Percentiles rank a stretch among this genome's conserved stretches.
phyloP scores from a whole-genome alignment of 2,797 vertebrate genomes.

The Acipenser oxyrinchus region DNA sequence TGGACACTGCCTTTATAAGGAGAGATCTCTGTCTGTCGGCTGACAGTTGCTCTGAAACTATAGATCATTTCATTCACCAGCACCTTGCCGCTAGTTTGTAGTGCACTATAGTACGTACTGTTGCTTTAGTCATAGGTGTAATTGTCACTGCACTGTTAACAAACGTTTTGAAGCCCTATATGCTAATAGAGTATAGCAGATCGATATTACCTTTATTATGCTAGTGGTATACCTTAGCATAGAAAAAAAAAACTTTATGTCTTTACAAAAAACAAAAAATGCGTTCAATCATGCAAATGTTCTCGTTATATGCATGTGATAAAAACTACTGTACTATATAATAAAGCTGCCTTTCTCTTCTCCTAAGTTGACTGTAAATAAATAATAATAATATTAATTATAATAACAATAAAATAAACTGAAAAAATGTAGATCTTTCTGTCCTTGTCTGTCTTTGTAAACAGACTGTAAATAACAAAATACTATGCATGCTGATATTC shows the following conservation, averaged over 20 bases:
- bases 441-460: constrained; percentile 73
- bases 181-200: constrained; percentile 68
- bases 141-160: constrained; percentile 69
- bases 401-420: too few relatives aligned
- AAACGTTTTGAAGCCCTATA: constrained; percentile 76
- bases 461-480: constrained; percentile 72
- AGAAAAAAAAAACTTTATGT: constrained; percentile 52
- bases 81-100: constrained; percentile 75
- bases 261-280: constrained; percentile 31
- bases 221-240: constrained; percentile 58
- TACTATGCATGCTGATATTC: constrained; percentile 89
- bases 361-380: constrained; percentile 80
- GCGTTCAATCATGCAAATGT: constrained; percentile 65
- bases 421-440: constrained; percentile 57
- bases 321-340: constrained; percentile 67
- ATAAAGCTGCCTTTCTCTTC: constrained; percentile 73
- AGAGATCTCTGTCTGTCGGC: constrained; percentile 68
- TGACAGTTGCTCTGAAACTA: constrained; percentile 59
- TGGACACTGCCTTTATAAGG: constrained; percentile 65
- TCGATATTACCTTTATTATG: constrained; percentile 54
- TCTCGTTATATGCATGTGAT: constrained; percentile 85
- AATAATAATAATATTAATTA: constrained; percentile 40
- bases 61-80: constrained; percentile 80
- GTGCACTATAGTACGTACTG: constrained; percentile 72
- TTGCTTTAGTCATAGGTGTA: constrained; percentile 81